phyloP scores from a whole-genome alignment of 2,113 vertebrate genomes.

The Equus quagga region DNA sequence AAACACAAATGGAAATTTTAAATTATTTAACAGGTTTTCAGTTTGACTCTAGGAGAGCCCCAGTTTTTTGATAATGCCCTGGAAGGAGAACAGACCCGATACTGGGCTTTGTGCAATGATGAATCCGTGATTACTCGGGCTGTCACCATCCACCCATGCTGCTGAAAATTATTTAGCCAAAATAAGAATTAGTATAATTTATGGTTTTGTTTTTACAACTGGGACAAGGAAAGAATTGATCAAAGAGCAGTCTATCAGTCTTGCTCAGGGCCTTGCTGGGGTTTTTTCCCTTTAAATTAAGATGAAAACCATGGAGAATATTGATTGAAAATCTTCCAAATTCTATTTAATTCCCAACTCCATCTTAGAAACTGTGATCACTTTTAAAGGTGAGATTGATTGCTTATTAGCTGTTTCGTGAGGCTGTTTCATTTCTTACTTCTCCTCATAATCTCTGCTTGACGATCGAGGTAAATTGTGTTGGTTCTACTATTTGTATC shows the following conservation, averaged over 20 bases:
- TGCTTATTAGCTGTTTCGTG: conserved; percentile 33
- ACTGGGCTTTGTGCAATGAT: neutral
- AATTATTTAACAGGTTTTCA: conserved; percentile 71
- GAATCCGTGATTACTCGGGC: conserved; percentile 44
- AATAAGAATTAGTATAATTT: conserved; percentile 75
- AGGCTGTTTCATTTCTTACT: conserved; percentile 34
- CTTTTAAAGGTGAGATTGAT: conserved; percentile 46
- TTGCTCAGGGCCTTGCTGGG: conserved; percentile 41
- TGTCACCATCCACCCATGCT: conserved; percentile 33
- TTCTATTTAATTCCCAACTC: conserved; percentile 61
- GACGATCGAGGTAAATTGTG: conserved; percentile 3
- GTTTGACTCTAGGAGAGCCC: neutral
- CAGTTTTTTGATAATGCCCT: neutral
- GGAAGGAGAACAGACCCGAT: neutral
- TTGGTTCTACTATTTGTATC: neutral
- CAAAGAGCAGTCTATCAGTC: conserved; percentile 42
- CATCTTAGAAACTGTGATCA: conserved; percentile 35
- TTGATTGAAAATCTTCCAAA: conserved; percentile 66
- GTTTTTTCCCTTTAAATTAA: conserved; percentile 59
- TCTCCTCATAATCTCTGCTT: conserved; percentile 51
- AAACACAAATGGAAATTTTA: conserved; percentile 49
- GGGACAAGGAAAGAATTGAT: conserved; percentile 67
- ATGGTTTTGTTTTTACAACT: conserved; percentile 74
- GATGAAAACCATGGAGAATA: conserved; percentile 67
- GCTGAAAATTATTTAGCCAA: conserved; percentile 64